Base-by-base conservation (phyloP, 1,140 invertebrate species). In the Papilio glaucus region DNA sequence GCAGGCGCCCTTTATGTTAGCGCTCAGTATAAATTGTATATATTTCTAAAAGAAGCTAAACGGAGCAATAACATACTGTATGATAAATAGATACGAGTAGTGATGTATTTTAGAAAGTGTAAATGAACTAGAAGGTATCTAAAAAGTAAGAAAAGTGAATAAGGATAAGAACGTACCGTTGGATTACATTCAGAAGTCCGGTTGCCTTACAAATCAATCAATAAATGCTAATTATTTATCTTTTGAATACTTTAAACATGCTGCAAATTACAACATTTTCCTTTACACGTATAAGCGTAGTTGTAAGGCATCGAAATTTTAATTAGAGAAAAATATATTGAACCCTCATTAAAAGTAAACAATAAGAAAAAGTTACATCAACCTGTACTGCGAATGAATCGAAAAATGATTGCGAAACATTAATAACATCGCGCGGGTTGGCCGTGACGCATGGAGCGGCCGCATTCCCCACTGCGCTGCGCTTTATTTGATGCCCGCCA, bases 11-110 rank as follows among this genome's bases (percentile, higher is more conserved):
- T 18, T 57, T 57, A 57, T 24, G 4, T 24, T 8, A 26, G 21
- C 10, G 7, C 29, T 57, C 21, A 24, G 18, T 57, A 57, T 24
- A 57, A 24, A 26, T 24, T 33, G 29, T 3, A 21, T 57, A 18
- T 57, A 21, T 26, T 57, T 57, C 49, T 5, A 57, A 57, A 57
- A 21, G 21, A 57, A 57, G 49, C 49, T 24, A 57, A 57, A 8
- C n/a, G 49, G 21, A 21, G 9, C 21, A 57, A 57, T 57, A 57
- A 57, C 8, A 26, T 49, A 21, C 8, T 49, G 6, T 21, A 49
- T 9, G 45, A 49, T n/a, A 49, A 49, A 42, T 42, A 49, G 45
- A 49, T 5, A n/a, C 18, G 21, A 49, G 8, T n/a, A 1, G 21
- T 15, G 38, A 49, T 21, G n/a, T 49, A 18, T 9, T 49, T 5